phyloP scores from a whole-genome alignment of 1,140 invertebrate genomes.

The Drosophila insularis region DNA sequence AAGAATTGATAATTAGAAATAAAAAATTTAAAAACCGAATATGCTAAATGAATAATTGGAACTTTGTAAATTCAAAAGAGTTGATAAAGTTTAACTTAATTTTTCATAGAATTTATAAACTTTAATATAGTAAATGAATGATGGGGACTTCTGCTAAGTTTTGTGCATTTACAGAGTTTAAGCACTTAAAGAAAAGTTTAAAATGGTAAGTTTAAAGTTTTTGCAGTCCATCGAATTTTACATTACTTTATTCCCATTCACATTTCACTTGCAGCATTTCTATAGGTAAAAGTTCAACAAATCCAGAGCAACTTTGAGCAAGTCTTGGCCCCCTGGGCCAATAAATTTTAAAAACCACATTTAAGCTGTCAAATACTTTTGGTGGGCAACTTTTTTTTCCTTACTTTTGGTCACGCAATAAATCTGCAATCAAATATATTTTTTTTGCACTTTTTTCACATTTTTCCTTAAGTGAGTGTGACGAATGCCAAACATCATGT shows the following conservation, averaged over 20 bases:
- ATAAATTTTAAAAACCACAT: slow-evolving; percentile 48
- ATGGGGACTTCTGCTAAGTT: too few relatives aligned
- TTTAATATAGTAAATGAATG: not conserved
- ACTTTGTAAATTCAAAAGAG: too few relatives aligned
- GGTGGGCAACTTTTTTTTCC: slow-evolving; percentile 49
- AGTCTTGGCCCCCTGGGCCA: slow-evolving; percentile 14
- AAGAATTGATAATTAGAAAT: too few relatives aligned
- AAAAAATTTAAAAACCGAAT: too few relatives aligned
- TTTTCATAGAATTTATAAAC: not conserved
- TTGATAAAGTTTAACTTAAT: too few relatives aligned
- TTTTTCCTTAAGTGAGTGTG: slow-evolving; percentile 66
- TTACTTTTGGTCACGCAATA: slow-evolving; percentile 53
- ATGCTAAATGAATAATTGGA: too few relatives aligned
- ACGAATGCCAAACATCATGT: slow-evolving; percentile 60
- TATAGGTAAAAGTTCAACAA: not conserved
- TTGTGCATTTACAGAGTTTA: not conserved
- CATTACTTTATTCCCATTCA: too few relatives aligned
- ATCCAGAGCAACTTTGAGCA: not conserved
- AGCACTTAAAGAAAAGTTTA: not conserved
- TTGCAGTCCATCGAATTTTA: too few relatives aligned
- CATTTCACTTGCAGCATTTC: not conserved
- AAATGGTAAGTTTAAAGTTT: not conserved
- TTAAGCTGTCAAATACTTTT: slow-evolving; percentile 60
- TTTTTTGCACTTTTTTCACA: slow-evolving; percentile 55
- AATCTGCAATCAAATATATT: slow-evolving; percentile 34